phyloP scores from a whole-genome alignment of 2,888 invertebrate species.

The Lycophotia porphyrea region DNA sequence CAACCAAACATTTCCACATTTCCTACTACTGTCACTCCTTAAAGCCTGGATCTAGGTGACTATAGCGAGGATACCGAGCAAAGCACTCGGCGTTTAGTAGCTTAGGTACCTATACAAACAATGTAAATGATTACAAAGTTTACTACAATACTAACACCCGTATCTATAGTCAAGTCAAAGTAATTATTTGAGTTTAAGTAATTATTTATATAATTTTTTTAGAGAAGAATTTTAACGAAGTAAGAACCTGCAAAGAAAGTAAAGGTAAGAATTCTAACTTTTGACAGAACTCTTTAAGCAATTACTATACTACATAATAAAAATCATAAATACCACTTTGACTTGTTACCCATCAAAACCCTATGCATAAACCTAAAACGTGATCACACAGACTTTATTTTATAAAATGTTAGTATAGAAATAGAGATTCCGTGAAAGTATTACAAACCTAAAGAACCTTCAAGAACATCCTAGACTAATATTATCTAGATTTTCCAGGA shows the following conservation, averaged over 20 bases:
- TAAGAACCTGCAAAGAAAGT: too few species aligned
- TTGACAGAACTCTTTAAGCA: too few species aligned
- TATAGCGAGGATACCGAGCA: neutral
- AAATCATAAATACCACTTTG: too few species aligned
- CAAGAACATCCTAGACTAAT: neutral
- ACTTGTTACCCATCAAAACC: too few species aligned
- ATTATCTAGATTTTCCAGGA: neutral
- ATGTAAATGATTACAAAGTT: neutral
- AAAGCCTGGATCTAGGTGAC: conserved; percentile 24
- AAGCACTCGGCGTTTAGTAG: neutral
- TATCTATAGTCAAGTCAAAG: too few species aligned
- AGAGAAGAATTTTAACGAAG: too few species aligned
- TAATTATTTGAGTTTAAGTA: too few species aligned
- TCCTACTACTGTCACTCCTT: neutral
- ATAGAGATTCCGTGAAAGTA: neutral
- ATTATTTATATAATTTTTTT: too few species aligned
- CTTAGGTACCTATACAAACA: neutral
- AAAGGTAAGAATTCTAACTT: too few species aligned
- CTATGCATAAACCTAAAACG: neutral
- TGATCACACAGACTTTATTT: neutral
- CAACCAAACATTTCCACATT: conserved; percentile 13
- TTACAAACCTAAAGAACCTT: neutral
- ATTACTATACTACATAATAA: too few species aligned
- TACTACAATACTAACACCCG: neutral
- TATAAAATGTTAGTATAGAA: neutral